Evolutionary conservation across 2,113 vertebrate genomes (phyloP), one percentile per base, ranked within the genome.

Genomic region (Thalassarche chlororhynchos): DNA sequence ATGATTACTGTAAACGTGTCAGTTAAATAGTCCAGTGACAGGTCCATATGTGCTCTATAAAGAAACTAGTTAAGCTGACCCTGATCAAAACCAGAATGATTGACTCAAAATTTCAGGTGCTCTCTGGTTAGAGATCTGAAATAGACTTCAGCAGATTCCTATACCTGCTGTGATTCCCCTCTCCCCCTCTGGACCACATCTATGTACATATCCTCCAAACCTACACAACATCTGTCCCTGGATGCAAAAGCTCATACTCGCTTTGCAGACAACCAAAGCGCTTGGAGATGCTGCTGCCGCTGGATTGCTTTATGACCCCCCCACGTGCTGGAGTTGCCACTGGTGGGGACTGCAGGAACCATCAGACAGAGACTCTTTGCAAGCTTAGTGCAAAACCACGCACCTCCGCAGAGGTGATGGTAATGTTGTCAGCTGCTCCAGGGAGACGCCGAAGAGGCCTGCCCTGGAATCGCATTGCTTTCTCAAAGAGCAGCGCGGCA

Each of bases 11-110:
- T 88, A 96, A 89, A 96, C 49, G 95, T 95, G 92, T 66, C 79
- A 87, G 93, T 88, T 97, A 97, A 97, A 97, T 18, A 96, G 93
- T 86, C 87, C 97, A 97, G 96, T 77, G 96, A 96, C 95, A 96
- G 94, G n/a, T 21, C 94, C 96, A 95, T 31, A 91, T 87, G 93
- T 91, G 93, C 47, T 88, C 78, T 76, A 54, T 89, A 96, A 95
- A 96, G 66, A 92, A 94, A 87, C 42, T 46, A 65, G 90, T 95
- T 86, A 94, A 76, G n/a, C n/a, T 86, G n/a, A 65, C 44, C 57
- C 40, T 95, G 80, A 96, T 94, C 88, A 94, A 96, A 96, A 94
- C 40, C 87, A 94, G 91, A 91, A 90, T 85, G 66, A 97, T 81
- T 93, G 71, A 95, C 76, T 95, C 55, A 58, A 77, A 89, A 66